Evolutionary conservation across 2,113 vertebrate genomes (phyloP), one percentile per base, ranked within the genome.

Genomic region (Heterotis niloticus): DNA sequence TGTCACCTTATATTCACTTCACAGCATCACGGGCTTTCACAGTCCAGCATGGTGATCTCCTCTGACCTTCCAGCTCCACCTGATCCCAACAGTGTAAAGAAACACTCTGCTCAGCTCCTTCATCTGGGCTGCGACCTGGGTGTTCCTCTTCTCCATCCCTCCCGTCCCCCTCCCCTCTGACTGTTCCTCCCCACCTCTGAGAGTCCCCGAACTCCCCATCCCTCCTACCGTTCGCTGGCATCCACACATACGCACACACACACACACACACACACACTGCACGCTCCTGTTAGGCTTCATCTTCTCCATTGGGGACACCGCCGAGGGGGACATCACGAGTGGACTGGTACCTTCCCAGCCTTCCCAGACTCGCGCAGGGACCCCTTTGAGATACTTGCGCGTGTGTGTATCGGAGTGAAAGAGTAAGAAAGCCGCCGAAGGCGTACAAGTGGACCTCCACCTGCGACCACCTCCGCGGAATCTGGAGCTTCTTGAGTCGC

Each of bases 241-340:
- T 44, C 90, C 89, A 85, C 87, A 90, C 85, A 87, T 87, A 4
- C 34, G 2, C 34, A 86, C 34, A 4, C 34, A 4, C 34, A 4
- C 88, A 80, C 85, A 84, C 85, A 84, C 83, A 90, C 89, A 85
- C 87, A 90, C 84, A 87, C 88, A 44, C 88, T 85, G 85, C 84
- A 87, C 75, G 86, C 84, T 78, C 86, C 83, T 80, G 83, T 85
- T 84, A 26, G 70, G 74, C 81, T 81, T 82, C 82, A 78, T 87
- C 88, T 85, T 86, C 79, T 83, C 84, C 60, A 72, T 84, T 82
- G 82, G 88, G 57, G 34, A 2, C 34, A 44, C 34, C 34, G 7
- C 34, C 7, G 34, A 44, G 34, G 34, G 34, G 34, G 34, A 44
- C 7, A 44, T 44, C 34, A 44, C 34, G 34, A 80, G 79, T 79